Evolutionary conservation across 2,113 vertebrate genomes (phyloP).

Genomic region (Calonectris borealis): DNA sequence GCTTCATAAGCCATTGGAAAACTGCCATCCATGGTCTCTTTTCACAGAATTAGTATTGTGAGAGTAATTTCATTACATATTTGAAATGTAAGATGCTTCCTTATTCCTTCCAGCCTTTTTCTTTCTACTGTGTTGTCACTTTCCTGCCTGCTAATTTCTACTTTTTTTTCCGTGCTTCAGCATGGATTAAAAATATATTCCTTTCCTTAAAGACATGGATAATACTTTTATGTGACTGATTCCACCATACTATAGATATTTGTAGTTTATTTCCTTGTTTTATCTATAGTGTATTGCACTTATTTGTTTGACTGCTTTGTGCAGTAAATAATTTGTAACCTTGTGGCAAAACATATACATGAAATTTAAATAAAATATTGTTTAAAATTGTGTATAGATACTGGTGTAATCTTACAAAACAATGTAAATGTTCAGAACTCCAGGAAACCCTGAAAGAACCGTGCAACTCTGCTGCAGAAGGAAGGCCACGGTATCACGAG

Average conservation of each 20-base stretch:
- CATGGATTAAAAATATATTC: neutral
- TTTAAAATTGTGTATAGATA: neutral
- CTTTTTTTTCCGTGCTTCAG: neutral
- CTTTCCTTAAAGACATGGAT: neutral
- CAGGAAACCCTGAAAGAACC: neutral
- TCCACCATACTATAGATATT: neutral
- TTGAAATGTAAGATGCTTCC: neutral
- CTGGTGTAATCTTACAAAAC: neutral
- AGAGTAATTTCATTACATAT: neutral
- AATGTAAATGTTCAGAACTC: neutral
- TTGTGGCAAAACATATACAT: neutral
- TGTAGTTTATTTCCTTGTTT: neutral
- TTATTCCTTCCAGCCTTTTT: neutral
- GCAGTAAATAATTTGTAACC: neutral
- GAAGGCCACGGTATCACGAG: neutral
- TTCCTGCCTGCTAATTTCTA: neutral
- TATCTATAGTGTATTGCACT: neutral
- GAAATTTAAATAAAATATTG: slow-evolving; percentile 21
- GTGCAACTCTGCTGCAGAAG: neutral
- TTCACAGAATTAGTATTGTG: neutral
- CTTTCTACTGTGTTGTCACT: neutral
- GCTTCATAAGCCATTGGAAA: neutral
- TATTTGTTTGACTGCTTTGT: neutral
- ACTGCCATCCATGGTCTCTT: neutral
- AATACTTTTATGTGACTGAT: neutral